These are phyloP conservation scores for Rhinoderma darwinii DNA, from an alignment of 2,113 vertebrate genomes.

Conservation along the genomic window DNA sequence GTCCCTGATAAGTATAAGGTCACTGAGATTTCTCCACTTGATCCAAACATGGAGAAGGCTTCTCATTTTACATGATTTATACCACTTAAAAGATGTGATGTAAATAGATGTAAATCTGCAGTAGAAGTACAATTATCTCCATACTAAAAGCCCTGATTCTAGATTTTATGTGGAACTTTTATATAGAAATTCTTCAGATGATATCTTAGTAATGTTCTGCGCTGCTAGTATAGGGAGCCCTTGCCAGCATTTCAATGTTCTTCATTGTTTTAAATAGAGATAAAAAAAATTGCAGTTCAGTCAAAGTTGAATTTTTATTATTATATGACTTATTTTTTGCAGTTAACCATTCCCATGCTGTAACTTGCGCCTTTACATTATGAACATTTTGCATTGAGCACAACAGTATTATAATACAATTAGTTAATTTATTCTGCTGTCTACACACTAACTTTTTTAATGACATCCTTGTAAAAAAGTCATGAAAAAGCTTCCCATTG, in stretches of 20 bases:
- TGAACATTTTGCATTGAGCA: background rate
- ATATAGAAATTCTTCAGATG: constrained; percentile 55
- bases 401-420: background rate
- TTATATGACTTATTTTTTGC: background rate
- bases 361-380: too few species aligned
- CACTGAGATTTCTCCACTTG: background rate
- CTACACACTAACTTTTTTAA: background rate
- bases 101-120: constrained; percentile 50
- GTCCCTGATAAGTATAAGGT: constrained; percentile 9
- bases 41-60: background rate
- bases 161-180: constrained; percentile 23
- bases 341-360: background rate
- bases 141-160: constrained; percentile 39
- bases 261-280: constrained; percentile 27
- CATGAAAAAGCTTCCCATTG: background rate
- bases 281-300: constrained; percentile 30
- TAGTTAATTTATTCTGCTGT: background rate
- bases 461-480: background rate
- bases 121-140: background rate
- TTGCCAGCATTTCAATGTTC: constrained; percentile 48
- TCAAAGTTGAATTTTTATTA: constrained; percentile 52
- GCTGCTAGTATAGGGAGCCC: background rate
- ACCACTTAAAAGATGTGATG: constrained; percentile 22
- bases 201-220: constrained; percentile 32
- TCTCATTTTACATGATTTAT: constrained; percentile 45